These are phyloP conservation scores for Tychaedon coryphoeus DNA, from an alignment of 2,113 vertebrate species.

Conservation along the genomic window DNA sequence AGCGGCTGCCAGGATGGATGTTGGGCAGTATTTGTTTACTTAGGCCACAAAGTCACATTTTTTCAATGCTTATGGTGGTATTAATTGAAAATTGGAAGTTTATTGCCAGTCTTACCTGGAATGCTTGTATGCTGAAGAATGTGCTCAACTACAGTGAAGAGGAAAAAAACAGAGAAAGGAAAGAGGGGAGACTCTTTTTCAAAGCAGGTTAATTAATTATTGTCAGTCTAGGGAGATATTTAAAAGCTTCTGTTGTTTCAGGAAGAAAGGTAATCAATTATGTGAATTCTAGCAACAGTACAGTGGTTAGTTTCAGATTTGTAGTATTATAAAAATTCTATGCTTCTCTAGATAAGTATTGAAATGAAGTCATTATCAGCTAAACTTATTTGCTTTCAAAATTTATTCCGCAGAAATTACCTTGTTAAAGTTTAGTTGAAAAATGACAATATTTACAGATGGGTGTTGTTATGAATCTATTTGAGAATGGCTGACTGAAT, in stretches of 20 bases:
- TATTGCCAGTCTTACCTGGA: background rate
- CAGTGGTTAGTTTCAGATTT: background rate
- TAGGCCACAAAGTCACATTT: background rate
- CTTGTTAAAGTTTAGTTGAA: conserved; percentile 7
- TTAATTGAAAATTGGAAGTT: background rate
- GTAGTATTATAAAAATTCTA: background rate
- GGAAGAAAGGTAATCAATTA: background rate
- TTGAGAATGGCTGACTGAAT: background rate
- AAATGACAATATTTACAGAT: conserved; percentile 9
- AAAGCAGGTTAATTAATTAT: background rate
- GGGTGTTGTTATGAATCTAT: background rate
- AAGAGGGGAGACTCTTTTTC: background rate
- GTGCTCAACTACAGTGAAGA: background rate
- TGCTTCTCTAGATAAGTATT: background rate
- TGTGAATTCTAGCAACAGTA: background rate
- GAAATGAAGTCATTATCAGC: background rate
- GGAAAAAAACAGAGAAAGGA: background rate
- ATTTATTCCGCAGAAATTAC: conserved; percentile 17
- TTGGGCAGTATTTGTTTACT: background rate
- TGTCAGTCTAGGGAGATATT: background rate
- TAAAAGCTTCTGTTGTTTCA: background rate
- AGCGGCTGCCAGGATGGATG: background rate
- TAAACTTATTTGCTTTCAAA: conserved; percentile 4
- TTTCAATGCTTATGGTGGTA: background rate
- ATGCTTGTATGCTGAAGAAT: background rate